Conservation (phyloP, 2,797 vertebrate species). For the Enteromius fasciolatus region DNA sequence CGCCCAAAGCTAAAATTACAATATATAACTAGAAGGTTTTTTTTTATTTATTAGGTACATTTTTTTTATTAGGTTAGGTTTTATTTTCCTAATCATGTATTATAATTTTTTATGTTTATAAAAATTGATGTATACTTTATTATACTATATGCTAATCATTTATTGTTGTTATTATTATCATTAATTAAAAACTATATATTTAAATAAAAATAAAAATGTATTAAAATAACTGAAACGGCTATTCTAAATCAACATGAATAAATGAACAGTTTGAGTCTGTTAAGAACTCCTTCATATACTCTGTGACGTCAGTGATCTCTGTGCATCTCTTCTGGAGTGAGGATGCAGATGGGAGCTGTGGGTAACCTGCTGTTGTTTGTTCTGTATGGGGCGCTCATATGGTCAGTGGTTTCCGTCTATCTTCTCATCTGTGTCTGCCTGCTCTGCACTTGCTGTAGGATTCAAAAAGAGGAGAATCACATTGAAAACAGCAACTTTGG, state of each 20-base stretch:
- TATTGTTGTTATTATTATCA: no score
- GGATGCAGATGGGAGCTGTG: slow-evolving; percentile 45
- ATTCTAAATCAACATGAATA: no score
- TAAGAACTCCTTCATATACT: not conserved
- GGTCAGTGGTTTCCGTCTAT: slow-evolving; percentile 57
- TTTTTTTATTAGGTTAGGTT: no score
- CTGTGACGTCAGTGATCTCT: not conserved
- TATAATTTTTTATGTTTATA: no score
- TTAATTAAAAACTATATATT: no score
- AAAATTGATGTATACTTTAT: no score
- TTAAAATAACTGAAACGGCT: no score
- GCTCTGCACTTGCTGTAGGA: slow-evolving; percentile 47
- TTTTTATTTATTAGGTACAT: no score
- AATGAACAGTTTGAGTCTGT: not conserved
- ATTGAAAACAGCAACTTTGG: slow-evolving; percentile 48
- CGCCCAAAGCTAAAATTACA: not conserved
- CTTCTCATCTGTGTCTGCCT: slow-evolving; percentile 51
- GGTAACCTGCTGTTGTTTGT: slow-evolving; percentile 38
- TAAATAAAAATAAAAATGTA: no score
- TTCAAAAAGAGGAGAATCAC: slow-evolving; percentile 25
- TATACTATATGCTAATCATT: no score
- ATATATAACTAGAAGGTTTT: not conserved
- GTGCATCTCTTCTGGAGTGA: not conserved
- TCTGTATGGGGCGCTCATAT: slow-evolving; percentile 54
- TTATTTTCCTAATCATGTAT: no score